phyloP scores from a whole-genome alignment of 1,140 invertebrate species.

The Drosophila bocqueti region DNA sequence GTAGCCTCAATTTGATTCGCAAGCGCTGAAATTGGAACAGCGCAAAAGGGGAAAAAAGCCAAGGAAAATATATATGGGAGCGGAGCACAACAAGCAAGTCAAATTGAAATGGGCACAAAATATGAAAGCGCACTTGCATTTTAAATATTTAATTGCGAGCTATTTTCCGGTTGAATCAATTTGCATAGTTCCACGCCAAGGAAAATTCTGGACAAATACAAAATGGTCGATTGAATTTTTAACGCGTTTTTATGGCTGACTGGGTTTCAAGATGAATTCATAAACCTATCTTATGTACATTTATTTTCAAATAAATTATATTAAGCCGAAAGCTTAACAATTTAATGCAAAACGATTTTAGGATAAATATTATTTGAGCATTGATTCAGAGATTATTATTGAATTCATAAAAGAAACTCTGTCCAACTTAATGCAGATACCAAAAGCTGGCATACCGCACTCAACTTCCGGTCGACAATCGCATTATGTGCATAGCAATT shows the following conservation, averaged over 20 bases:
- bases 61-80: constrained; percentile 27
- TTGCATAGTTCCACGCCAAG: constrained; percentile 4
- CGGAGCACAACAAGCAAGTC: constrained; percentile 33
- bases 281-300: accelerated
- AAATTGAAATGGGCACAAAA: constrained; percentile 68
- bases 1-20: constrained; percentile 76
- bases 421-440: background rate
- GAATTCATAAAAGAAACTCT: background rate
- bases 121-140: constrained; percentile 57
- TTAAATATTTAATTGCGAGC: constrained; percentile 72
- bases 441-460: constrained; percentile 3
- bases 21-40: constrained; percentile 46
- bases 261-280: background rate
- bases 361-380: background rate
- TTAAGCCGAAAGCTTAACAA: background rate
- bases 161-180: constrained; percentile 25
- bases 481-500: constrained; percentile 45
- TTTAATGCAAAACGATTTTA: background rate
- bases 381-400: background rate
- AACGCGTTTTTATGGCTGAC: constrained; percentile 3
- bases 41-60: constrained; percentile 34
- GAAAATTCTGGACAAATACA: constrained; percentile 12
- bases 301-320: too few species aligned
- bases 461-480: constrained; percentile 12
- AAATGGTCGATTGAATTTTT: constrained; percentile 46